phyloP scores from a whole-genome alignment of 2,797 vertebrate genomes.

The Notamacropus eugenii region DNA sequence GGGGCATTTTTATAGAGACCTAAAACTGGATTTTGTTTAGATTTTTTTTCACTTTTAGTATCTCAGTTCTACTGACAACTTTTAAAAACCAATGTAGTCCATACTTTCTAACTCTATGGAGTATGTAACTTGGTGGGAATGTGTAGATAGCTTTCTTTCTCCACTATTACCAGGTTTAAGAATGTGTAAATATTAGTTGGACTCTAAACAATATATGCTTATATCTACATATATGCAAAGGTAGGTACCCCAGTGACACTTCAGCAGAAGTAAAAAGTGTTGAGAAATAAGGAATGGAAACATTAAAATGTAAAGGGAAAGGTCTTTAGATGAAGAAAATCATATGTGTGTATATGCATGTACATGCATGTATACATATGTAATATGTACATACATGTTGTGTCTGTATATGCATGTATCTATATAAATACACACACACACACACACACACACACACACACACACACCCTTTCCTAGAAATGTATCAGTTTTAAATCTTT shows the following conservation, averaged over 20 bases:
- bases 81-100: neutral
- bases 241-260: neutral
- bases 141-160: constrained; percentile 14
- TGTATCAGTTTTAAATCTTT: neutral
- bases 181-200: neutral
- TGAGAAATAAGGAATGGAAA: neutral
- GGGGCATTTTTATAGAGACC: neutral
- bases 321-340: neutral
- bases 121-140: neutral
- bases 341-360: neutral
- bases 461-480: neutral
- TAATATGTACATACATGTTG: neutral
- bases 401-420: too few species aligned
- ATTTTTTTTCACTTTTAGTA: neutral
- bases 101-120: neutral
- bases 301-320: too few species aligned
- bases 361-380: neutral
- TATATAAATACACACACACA: too few species aligned
- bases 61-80: neutral
- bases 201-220: neutral
- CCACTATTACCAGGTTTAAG: neutral
- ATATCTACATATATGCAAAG: neutral
- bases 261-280: constrained; percentile 34
- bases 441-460: neutral
- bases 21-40: neutral